phyloP scores from a whole-genome alignment of 2,797 vertebrate species.

The Crocodylus rhombifer region DNA sequence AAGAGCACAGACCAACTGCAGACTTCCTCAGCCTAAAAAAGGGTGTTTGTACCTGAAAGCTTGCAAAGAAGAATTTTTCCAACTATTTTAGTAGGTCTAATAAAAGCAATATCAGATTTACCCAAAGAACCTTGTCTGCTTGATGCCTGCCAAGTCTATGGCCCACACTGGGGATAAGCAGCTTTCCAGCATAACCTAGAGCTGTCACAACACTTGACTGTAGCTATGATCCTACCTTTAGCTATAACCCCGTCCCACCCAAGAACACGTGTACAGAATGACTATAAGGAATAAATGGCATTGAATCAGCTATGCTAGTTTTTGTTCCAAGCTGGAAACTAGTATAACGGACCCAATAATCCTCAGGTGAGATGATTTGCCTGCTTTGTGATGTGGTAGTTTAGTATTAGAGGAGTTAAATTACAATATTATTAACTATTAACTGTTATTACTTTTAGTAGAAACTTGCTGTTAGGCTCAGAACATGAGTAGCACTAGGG shows the following conservation, averaged over 20 bases:
- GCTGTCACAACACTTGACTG: conserved; percentile 15
- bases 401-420: background rate
- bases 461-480: background rate
- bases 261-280: background rate
- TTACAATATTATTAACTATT: background rate
- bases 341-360: background rate
- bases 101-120: too few relatives aligned
- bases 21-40: too few relatives aligned
- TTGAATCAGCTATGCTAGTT: background rate
- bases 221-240: background rate
- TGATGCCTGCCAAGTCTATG: conserved; percentile 6
- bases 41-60: too few relatives aligned
- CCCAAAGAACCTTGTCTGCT: background rate
- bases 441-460: background rate
- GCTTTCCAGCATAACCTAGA: background rate
- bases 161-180: conserved; percentile 19
- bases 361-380: background rate
- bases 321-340: background rate
- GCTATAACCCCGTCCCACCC: background rate
- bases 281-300: background rate
- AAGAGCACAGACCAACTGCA: too few relatives aligned
- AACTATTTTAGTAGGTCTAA: too few relatives aligned
- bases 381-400: background rate
- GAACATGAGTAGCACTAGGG: background rate
- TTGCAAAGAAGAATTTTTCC: too few relatives aligned